phyloP scores from a whole-genome alignment of 2,113 vertebrate genomes.

The Microtus richardsoni region DNA sequence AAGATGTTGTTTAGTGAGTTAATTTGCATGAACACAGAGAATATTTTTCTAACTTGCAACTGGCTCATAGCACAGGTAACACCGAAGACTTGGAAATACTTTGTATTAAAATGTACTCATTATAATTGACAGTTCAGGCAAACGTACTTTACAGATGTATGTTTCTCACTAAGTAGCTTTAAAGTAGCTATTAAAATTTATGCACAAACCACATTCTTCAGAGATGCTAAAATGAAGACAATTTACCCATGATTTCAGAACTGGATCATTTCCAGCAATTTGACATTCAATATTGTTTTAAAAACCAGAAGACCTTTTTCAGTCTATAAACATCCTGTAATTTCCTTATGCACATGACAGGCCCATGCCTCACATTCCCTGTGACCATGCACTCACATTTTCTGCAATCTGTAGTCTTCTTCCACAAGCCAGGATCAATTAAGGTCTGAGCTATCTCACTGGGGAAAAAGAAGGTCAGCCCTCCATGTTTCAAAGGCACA shows the following conservation, averaged over 20 bases:
- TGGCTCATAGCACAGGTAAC: not conserved
- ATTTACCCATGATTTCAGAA: not conserved
- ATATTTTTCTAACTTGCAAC: slow-evolving; percentile 61
- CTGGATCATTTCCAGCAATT: slow-evolving; percentile 13
- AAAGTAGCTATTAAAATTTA: slow-evolving; percentile 52
- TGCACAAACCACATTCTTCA: slow-evolving; percentile 22
- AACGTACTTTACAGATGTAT: slow-evolving; percentile 14
- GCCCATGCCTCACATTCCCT: not conserved
- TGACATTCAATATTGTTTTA: slow-evolving; percentile 13
- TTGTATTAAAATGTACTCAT: slow-evolving; percentile 27
- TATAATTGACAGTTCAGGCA: slow-evolving; percentile 4
- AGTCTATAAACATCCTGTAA: not conserved
- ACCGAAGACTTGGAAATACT: slow-evolving; percentile 53
- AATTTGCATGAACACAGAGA: slow-evolving; percentile 63
- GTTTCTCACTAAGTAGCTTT: not conserved
- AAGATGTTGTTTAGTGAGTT: slow-evolving; percentile 71
- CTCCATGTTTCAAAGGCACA: slow-evolving; percentile 4
- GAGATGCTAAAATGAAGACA: slow-evolving; percentile 62
- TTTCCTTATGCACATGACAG: not conserved
- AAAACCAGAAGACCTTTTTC: not conserved
- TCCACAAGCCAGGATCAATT: not conserved
- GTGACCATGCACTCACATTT: not conserved
- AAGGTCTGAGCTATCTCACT: not conserved
- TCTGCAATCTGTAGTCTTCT: not conserved
- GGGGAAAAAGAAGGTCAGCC: not conserved